These are phyloP conservation scores for Diarsia brunnea DNA, from an alignment of 2,888 invertebrate species.

Conservation along the genomic window DNA sequence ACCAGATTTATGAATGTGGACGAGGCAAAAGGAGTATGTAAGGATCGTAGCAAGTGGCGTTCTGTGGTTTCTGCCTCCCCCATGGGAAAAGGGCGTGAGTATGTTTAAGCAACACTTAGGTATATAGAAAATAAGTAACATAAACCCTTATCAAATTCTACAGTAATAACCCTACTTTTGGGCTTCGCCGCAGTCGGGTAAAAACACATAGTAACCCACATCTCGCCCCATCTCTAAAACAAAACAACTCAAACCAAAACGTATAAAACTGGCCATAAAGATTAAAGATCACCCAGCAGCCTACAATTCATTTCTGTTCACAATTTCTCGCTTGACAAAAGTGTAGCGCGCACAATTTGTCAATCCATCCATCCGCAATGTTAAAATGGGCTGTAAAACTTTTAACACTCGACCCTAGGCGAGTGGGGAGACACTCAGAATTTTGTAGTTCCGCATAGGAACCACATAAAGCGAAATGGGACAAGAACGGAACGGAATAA, in stretches of 20 bases:
- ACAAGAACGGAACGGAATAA: constrained; percentile 77
- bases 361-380: constrained; percentile 76
- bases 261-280: constrained; percentile 57
- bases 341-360: constrained; percentile 77
- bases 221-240: constrained; percentile 1
- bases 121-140: background rate
- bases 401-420: constrained; percentile 78
- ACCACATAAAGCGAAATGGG: constrained; percentile 80
- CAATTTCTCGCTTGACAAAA: constrained; percentile 71
- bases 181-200: no score
- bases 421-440: constrained; percentile 66
- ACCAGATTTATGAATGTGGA: no score
- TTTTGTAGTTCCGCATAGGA: constrained; percentile 73
- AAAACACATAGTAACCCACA: background rate
- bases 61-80: no score
- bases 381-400: constrained; percentile 83
- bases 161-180: background rate
- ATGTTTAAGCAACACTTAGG: background rate
- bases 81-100: no score
- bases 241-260: constrained; percentile 41
- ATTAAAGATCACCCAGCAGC: constrained; percentile 58
- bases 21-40: no score
- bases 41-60: no score
- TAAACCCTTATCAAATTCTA: background rate
- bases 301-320: constrained; percentile 62